Evolutionary conservation across 2,797 vertebrate genomes (phyloP).

Genomic region (Dermochelys coriacea): DNA sequence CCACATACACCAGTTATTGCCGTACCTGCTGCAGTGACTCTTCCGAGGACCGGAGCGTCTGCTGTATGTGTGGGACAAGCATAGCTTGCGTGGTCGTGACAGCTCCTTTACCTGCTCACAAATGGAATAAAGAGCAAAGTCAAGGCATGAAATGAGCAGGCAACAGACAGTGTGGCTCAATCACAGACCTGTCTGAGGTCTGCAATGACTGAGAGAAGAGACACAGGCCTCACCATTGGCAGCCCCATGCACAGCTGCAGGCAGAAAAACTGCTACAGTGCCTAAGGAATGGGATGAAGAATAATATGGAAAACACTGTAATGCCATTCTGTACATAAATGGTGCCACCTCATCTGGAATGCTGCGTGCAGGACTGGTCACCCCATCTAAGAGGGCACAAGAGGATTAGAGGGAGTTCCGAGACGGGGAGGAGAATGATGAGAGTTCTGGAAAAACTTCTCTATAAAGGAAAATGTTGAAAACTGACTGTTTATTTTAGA

Average conservation of each 20-base stretch:
- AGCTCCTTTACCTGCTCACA: not conserved
- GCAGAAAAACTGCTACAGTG: not conserved
- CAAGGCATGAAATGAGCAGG: not conserved
- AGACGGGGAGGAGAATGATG: not conserved
- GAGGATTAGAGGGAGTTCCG: not conserved
- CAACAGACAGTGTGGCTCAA: not conserved
- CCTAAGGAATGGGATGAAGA: slow-evolving; percentile 3
- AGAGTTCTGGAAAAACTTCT: not conserved
- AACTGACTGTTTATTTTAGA: not conserved
- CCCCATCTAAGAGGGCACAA: not conserved
- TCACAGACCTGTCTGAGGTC: not conserved
- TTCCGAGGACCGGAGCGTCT: not conserved
- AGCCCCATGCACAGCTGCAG: not conserved
- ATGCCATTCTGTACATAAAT: not conserved
- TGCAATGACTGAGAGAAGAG: not conserved
- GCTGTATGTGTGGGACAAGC: slow-evolving; percentile 2
- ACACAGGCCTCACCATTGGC: not conserved
- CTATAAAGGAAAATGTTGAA: not conserved
- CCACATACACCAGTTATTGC: not conserved
- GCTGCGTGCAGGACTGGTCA: not conserved
- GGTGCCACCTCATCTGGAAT: not conserved
- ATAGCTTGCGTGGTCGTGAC: not conserved
- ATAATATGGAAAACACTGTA: not conserved
- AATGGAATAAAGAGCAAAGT: not conserved
- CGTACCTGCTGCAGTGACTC: not conserved